phyloP scores from a whole-genome alignment of 35 echinoderm and acorn worm genomes.

The Patiria miniata region DNA sequence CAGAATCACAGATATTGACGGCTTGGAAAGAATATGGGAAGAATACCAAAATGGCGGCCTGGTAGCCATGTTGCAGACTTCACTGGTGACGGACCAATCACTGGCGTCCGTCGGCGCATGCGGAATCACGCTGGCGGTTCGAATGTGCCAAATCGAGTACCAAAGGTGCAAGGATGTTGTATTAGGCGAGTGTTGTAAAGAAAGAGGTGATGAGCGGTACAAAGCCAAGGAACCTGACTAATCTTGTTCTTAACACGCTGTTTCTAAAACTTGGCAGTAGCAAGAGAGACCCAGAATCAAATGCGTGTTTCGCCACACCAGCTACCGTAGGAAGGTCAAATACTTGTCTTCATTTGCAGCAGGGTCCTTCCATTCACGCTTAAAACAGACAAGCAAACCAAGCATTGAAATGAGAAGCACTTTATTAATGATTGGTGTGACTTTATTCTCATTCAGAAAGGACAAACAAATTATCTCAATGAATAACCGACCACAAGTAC shows the following conservation, averaged over 20 bases:
- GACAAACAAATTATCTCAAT: too few relatives aligned
- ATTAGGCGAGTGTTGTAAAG: not conserved
- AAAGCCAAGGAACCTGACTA: not conserved
- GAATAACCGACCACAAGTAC: too few relatives aligned
- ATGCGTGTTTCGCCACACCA: too few relatives aligned
- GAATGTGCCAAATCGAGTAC: not conserved
- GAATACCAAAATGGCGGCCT: slow-evolving; percentile 26
- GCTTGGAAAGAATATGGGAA: slow-evolving; percentile 21
- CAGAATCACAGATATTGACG: not conserved
- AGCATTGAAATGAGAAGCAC: too few relatives aligned
- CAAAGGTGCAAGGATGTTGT: not conserved
- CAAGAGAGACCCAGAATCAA: not conserved
- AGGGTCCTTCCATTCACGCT: too few relatives aligned
- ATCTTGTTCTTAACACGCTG: not conserved
- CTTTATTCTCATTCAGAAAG: too few relatives aligned
- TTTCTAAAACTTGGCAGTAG: not conserved
- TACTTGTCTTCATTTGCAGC: too few relatives aligned
- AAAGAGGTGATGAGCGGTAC: not conserved
- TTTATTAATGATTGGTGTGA: too few relatives aligned
- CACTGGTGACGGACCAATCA: not conserved
- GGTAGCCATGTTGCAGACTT: not conserved
- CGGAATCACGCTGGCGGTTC: not conserved
- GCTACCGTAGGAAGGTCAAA: too few relatives aligned
- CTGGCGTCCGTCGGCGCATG: not conserved
- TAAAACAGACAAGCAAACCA: too few relatives aligned